These are phyloP conservation scores for Dynastes hyllus DNA, from an alignment of 2,888 invertebrate genomes.

Conservation along the genomic window DNA sequence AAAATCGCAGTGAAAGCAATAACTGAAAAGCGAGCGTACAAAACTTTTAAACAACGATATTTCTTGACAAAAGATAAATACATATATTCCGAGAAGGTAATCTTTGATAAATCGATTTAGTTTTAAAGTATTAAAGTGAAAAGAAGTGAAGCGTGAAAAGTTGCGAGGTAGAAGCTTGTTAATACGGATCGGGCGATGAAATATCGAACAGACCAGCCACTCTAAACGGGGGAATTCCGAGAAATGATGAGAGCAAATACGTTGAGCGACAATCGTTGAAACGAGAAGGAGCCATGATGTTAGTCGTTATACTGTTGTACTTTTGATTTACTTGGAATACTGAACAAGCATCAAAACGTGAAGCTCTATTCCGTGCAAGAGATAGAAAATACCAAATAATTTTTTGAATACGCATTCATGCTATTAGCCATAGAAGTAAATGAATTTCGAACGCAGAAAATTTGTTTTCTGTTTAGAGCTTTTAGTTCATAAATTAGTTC, in stretches of 20 bases:
- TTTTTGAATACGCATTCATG: too few species aligned
- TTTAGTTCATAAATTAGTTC: too few species aligned
- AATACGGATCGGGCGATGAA: slow-evolving; percentile 1
- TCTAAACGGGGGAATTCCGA: neutral
- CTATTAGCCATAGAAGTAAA: too few species aligned
- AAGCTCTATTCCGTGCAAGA: too few species aligned
- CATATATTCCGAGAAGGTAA: slow-evolving; percentile 16
- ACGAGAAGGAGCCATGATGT: neutral
- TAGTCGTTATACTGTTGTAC: too few species aligned
- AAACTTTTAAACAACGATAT: slow-evolving; percentile 3
- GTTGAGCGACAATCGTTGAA: neutral
- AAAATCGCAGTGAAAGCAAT: neutral
- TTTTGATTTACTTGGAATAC: too few species aligned
- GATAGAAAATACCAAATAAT: too few species aligned
- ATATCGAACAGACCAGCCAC: neutral
- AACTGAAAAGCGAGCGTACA: neutral
- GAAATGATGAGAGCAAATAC: neutral
- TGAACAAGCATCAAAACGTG: too few species aligned
- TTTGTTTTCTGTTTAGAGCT: too few species aligned
- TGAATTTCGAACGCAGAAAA: too few species aligned
- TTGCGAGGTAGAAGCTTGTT: slow-evolving; percentile 1
- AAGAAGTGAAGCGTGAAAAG: slow-evolving; percentile 35
- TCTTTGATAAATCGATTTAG: slow-evolving; percentile 46
- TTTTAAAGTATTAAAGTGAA: slow-evolving; percentile 38
- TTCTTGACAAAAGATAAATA: slow-evolving; percentile 10